Conservation (phyloP, 2,797 vertebrate species). For the Limnodromus scolopaceus region DNA sequence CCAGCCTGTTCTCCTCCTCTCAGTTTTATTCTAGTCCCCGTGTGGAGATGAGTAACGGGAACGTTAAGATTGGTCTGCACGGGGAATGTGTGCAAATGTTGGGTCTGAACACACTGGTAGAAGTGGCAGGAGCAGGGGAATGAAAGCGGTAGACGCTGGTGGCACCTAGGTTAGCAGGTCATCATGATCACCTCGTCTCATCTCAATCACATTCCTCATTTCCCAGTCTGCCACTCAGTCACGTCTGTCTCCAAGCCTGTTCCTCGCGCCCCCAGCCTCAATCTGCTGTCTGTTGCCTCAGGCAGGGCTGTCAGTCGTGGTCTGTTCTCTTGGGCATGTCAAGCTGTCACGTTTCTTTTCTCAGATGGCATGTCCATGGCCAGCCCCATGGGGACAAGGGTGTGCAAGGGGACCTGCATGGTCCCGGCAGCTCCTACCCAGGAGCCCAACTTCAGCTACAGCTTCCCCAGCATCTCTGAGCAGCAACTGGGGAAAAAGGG, state of each 20-base stretch:
- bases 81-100: not conserved
- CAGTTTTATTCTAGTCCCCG: constrained; percentile 37
- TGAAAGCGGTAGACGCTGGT: not conserved
- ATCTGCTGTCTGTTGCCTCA: not conserved
- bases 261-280: not conserved
- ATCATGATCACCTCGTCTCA: not conserved
- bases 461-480: not conserved
- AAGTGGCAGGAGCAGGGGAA: not conserved
- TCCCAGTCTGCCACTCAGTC: not conserved
- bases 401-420: not conserved
- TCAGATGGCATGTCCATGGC: rapidly evolving
- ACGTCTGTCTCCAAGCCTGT: not conserved
- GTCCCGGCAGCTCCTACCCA: not conserved
- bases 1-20: constrained; percentile 29
- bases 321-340: not conserved
- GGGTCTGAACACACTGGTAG: not conserved
- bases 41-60: not conserved
- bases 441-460: not conserved
- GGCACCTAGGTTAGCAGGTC: not conserved
- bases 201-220: not conserved
- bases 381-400: not conserved
- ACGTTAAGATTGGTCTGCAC: not conserved
- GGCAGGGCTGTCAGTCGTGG: not conserved
- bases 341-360: not conserved
- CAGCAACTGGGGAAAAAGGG: not conserved